Percentiles rank a stretch among this genome's conserved stretches.
These are phyloP conservation scores for Gila orcuttii DNA, from an alignment of 2,113 vertebrate genomes.

Conservation along the genomic window DNA sequence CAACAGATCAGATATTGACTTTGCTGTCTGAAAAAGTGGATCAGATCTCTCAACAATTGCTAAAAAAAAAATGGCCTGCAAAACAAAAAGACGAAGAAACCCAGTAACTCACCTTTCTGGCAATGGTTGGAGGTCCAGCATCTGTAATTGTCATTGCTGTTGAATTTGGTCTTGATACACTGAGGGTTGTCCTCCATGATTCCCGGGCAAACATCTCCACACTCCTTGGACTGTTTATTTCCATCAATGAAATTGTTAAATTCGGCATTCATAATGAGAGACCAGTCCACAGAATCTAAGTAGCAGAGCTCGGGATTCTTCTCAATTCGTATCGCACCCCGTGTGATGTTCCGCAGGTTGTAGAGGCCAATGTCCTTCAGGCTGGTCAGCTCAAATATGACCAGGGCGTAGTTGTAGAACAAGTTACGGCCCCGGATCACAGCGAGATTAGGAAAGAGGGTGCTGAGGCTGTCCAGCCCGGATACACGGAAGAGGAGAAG, in stretches of 20 bases:
- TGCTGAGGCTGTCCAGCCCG: slow-evolving; percentile 91
- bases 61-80: not conserved
- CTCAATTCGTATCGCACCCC: slow-evolving; percentile 91
- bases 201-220: slow-evolving; percentile 91
- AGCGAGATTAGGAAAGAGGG: slow-evolving; percentile 94
- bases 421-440: slow-evolving; percentile 95
- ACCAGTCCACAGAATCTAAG: slow-evolving; percentile 97
- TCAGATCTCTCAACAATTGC: not conserved
- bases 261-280: slow-evolving; percentile 87
- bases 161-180: slow-evolving; percentile 87
- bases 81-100: not conserved
- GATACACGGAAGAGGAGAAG: slow-evolving; percentile 94
- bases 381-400: slow-evolving; percentile 96
- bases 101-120: slow-evolving; percentile 90
- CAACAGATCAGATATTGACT: not conserved
- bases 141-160: slow-evolving; percentile 86
- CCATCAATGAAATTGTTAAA: slow-evolving; percentile 90
- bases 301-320: slow-evolving; percentile 98
- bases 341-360: slow-evolving; percentile 94
- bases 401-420: slow-evolving; percentile 96
- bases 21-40: not conserved
- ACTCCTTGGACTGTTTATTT: slow-evolving; percentile 93
- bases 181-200: slow-evolving; percentile 84
- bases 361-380: slow-evolving; percentile 95
- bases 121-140: slow-evolving; percentile 97